A percentile compares a stretch with the other conserved stretches of the same genome.
These are phyloP conservation scores for Semnopithecus entellus DNA, from an alignment of 2,113 vertebrate genomes.

Conservation along the genomic window DNA sequence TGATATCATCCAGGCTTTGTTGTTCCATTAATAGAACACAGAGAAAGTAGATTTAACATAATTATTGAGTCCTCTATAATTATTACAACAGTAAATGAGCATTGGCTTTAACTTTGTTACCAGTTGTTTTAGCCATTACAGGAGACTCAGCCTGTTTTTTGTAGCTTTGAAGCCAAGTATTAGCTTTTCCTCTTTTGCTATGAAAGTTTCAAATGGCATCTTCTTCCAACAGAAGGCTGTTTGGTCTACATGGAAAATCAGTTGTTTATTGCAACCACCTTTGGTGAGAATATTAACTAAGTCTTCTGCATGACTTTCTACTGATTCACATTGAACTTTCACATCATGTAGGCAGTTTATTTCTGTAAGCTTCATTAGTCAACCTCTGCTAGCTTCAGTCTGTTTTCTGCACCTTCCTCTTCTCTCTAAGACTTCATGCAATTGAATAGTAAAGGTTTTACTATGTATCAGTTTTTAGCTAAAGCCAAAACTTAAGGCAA, in stretches of 20 bases:
- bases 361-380: neutral
- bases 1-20: neutral
- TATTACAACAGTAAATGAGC: neutral
- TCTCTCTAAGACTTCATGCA: neutral
- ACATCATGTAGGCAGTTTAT: neutral
- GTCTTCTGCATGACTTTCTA: neutral
- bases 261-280: neutral
- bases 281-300: neutral
- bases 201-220: neutral
- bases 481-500: neutral
- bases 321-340: neutral
- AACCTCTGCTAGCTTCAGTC: neutral
- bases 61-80: neutral
- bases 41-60: neutral
- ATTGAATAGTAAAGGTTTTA: neutral
- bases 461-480: neutral
- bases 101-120: neutral
- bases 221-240: neutral
- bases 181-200: neutral
- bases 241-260: neutral
- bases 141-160: neutral
- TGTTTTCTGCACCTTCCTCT: neutral
- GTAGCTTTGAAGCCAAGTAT: neutral
- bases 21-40: neutral
- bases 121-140: neutral